A percentile compares a stretch with the other conserved stretches of the same genome.
phyloP scores from a whole-genome alignment of 2,797 vertebrate species.

The Neosalanx taihuensis region DNA sequence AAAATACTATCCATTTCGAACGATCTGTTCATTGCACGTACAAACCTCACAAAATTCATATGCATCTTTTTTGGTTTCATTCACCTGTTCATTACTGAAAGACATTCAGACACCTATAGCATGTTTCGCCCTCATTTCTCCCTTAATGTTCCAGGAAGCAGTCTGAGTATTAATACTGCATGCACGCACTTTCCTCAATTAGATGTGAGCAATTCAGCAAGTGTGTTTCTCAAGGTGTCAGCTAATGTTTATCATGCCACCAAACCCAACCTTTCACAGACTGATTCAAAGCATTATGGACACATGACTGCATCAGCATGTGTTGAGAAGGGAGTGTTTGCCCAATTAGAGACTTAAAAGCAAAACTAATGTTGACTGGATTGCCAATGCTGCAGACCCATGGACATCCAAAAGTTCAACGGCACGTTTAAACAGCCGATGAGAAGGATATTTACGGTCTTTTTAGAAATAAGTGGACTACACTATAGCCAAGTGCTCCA shows the following conservation, averaged over 20 bases:
- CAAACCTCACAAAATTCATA: neutral
- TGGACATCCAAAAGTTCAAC: neutral
- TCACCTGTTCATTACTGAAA: neutral
- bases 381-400: neutral
- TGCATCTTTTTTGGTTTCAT: neutral
- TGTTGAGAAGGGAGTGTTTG: neutral
- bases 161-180: conserved; percentile 6
- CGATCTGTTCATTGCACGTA: neutral
- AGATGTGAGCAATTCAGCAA: conserved; percentile 10
- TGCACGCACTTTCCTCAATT: conserved; percentile 5
- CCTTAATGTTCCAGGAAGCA: conserved; percentile 1
- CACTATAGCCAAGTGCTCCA: neutral
- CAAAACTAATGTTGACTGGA: neutral
- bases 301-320: neutral
- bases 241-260: conserved; percentile 6
- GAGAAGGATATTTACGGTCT: neutral
- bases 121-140: neutral
- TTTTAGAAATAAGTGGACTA: neutral
- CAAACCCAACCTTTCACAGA: neutral
- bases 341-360: neutral
- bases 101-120: neutral
- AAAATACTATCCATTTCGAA: neutral
- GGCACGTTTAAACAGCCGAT: neutral
- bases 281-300: neutral
- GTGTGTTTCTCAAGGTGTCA: neutral